Evolutionary conservation across 2,113 vertebrate species (phyloP).

Genomic region (Pitta sordida): DNA sequence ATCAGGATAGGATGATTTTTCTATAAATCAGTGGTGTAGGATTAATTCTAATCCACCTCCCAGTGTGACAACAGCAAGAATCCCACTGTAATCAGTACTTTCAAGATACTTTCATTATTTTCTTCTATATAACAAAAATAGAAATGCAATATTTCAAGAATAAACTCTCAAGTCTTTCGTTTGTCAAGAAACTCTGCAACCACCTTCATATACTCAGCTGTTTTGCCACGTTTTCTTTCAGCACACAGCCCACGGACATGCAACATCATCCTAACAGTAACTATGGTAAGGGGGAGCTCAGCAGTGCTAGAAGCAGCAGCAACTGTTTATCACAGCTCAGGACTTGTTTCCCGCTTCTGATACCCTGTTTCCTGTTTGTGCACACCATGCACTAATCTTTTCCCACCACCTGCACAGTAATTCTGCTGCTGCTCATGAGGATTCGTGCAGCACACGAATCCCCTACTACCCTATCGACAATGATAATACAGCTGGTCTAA

Average conservation of each 20-base stretch:
- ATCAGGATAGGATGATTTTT: neutral
- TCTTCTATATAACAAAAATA: neutral
- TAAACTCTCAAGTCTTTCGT: neutral
- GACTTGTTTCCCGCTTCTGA: slow-evolving; percentile 28
- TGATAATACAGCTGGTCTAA: neutral
- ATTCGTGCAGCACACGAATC: neutral
- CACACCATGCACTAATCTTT: slow-evolving; percentile 14
- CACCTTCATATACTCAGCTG: neutral
- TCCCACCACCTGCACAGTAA: neutral
- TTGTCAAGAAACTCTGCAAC: neutral
- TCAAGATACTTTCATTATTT: neutral
- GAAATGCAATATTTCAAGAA: neutral
- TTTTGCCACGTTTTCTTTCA: neutral
- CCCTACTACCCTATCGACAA: fast-evolving
- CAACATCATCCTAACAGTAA: neutral
- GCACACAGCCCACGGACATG: neutral
- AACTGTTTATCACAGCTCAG: slow-evolving; percentile 17
- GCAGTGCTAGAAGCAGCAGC: neutral
- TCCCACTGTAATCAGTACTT: neutral
- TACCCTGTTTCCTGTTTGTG: slow-evolving; percentile 44
- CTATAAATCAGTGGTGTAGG: neutral
- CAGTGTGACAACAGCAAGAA: neutral
- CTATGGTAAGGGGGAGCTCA: neutral
- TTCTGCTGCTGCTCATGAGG: neutral
- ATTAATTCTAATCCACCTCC: neutral